Conservation (phyloP, 1,140 invertebrate species). For the Oedothorax gibbosus region DNA sequence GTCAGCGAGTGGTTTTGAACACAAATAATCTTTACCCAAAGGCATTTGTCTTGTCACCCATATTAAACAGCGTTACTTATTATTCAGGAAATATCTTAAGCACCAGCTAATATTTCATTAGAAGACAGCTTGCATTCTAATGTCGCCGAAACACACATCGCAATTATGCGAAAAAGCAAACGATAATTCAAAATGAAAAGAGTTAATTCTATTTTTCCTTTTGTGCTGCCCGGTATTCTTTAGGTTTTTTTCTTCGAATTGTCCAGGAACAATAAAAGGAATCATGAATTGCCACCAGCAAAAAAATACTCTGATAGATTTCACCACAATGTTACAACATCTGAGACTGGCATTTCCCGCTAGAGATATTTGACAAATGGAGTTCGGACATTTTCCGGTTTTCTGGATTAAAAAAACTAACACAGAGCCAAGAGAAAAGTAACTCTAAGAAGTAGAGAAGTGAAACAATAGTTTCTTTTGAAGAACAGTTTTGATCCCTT, state of each 20-base stretch:
- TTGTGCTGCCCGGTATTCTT: not conserved
- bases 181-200: not conserved
- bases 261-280: constrained; percentile 16
- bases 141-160: not conserved
- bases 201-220: not conserved
- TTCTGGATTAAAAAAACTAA: constrained; percentile 30
- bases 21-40: no score
- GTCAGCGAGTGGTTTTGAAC: no score
- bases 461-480: not conserved
- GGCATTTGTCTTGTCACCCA: no score
- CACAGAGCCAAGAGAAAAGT: not conserved
- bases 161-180: constrained; percentile 15
- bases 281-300: constrained; percentile 30
- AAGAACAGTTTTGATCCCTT: no score
- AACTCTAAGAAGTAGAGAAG: not conserved
- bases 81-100: no score
- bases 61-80: no score
- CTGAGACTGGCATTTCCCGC: constrained; percentile 40
- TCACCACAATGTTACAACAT: constrained; percentile 41
- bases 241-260: not conserved
- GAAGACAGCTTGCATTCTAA: not conserved
- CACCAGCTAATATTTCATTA: constrained; percentile 5
- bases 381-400: constrained; percentile 42
- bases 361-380: constrained; percentile 45
- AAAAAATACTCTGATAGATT: constrained; percentile 37